Base-by-base conservation (phyloP, 2,113 vertebrate genomes). In the Hymenochirus boettgeri region DNA sequence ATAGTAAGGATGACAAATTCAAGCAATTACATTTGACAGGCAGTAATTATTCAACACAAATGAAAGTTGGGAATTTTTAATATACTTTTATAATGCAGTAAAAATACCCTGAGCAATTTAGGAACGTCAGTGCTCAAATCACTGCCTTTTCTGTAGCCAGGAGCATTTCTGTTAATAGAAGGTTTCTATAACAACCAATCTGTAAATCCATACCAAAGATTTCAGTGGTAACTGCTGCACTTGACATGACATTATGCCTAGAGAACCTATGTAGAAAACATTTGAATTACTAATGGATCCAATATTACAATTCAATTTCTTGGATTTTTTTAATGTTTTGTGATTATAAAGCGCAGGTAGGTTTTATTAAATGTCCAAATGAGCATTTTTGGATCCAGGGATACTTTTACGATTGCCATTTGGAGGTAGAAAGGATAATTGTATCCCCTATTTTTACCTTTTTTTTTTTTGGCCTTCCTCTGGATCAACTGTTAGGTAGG, bases 191-290 rank as follows among this genome's bases (percentile, higher is more conserved):
- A 57, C 24, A 74, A 37, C 74, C 66, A 71, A 57, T 56, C 60
- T 31, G 29, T 61, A 75, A 76, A 78, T 71, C 65, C 48, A 70
- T 62, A 72, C 69, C 70, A 60, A 70, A 81, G 81, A 70, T 63
- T 77, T 45, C 65, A 75, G 77, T 21, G 58, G 27, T 50, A 78
- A 27, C 47, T 62, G 71, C 33, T 35, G 33, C 15, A 35, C 27
- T 69, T 64, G 33, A 62, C 46, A 24, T 31, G 72, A 21, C 31
- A 50, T 5, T 42, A n/a, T 12, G 52, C 17, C 7, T 25, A 29
- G 45, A 35, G 37, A 18, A 37, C 19, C 31, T 27, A 29, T 22
- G n/a, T n/a, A n/a, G n/a, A n/a, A n/a, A n/a, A n/a, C n/a, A n/a
- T n/a, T n/a, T n/a, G n/a, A n/a, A n/a, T n/a, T n/a, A n/a, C n/a